phyloP scores from a whole-genome alignment of 2,797 vertebrate species.

The Coracias cyanogaster region DNA sequence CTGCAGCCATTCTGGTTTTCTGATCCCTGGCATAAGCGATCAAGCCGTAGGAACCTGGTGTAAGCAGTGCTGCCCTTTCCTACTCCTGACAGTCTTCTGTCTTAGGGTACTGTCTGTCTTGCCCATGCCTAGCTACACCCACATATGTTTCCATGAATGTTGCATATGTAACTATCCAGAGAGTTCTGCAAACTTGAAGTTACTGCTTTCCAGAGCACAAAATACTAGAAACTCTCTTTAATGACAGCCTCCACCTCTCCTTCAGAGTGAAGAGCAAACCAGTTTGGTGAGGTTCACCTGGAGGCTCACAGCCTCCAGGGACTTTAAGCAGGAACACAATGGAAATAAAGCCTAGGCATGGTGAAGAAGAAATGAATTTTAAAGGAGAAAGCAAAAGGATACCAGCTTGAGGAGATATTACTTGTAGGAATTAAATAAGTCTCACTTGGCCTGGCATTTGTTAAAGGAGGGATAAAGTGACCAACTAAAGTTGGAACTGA shows the following conservation, averaged over 20 bases:
- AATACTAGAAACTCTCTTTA: not conserved
- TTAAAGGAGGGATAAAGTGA: not conserved
- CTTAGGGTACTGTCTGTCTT: not conserved
- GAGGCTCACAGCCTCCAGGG: not conserved
- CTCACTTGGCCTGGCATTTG: not conserved
- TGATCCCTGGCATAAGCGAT: not conserved
- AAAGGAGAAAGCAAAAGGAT: not conserved
- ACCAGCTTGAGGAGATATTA: fast-evolving
- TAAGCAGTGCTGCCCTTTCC: not conserved
- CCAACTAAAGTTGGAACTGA: not conserved
- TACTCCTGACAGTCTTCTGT: not conserved
- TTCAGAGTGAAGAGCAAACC: not conserved
- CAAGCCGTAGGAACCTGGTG: not conserved
- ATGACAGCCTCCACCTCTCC: not conserved
- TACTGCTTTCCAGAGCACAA: not conserved
- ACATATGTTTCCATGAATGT: not conserved
- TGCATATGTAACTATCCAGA: not conserved
- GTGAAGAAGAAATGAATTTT: not conserved
- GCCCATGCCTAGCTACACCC: not conserved
- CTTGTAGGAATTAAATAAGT: not conserved
- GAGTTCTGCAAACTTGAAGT: not conserved
- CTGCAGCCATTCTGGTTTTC: not conserved
- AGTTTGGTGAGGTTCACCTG: not conserved
- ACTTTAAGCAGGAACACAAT: not conserved
- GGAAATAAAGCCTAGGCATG: not conserved